These are phyloP conservation scores for Morbakka virulenta DNA, from an alignment of 30 jellyfish, hydroid and myxozoan genomes.

Conservation along the genomic window DNA sequence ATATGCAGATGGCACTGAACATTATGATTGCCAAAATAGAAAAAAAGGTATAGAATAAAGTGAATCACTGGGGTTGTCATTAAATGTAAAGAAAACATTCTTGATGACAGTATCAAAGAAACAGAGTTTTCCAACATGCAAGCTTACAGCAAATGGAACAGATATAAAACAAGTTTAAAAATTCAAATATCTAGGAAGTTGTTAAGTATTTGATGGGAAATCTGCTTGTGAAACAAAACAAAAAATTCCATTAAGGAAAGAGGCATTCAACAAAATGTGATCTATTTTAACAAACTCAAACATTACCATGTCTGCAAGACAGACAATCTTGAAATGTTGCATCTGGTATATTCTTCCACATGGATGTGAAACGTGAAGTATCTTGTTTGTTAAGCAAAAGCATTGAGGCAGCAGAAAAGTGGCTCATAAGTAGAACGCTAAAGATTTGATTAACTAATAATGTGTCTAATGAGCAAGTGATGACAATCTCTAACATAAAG, in stretches of 20 bases:
- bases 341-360: constrained; percentile 1
- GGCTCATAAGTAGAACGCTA: too few species aligned
- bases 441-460: not conserved
- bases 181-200: constrained; percentile 45
- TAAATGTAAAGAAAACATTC: constrained; percentile 12
- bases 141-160: constrained; percentile 47
- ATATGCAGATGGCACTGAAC: too few species aligned
- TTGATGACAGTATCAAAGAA: constrained; percentile 39
- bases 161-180: constrained; percentile 24
- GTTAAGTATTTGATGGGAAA: constrained; percentile 44
- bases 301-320: constrained; percentile 4
- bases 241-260: constrained; percentile 31
- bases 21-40: too few species aligned
- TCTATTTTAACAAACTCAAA: constrained; percentile 33
- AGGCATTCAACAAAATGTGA: constrained; percentile 37
- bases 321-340: constrained; percentile 13
- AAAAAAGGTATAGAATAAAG: not conserved
- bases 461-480: too few species aligned
- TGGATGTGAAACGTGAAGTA: constrained; percentile 34
- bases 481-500: too few species aligned
- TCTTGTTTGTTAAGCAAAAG: constrained; percentile 25
- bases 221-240: constrained; percentile 41
- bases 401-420: constrained; percentile 12
- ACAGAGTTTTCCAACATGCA: too few species aligned
- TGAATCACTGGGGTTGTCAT: constrained; percentile 8